Conservation (phyloP, 2,888 invertebrate species). For the Tetropium fuscum region DNA sequence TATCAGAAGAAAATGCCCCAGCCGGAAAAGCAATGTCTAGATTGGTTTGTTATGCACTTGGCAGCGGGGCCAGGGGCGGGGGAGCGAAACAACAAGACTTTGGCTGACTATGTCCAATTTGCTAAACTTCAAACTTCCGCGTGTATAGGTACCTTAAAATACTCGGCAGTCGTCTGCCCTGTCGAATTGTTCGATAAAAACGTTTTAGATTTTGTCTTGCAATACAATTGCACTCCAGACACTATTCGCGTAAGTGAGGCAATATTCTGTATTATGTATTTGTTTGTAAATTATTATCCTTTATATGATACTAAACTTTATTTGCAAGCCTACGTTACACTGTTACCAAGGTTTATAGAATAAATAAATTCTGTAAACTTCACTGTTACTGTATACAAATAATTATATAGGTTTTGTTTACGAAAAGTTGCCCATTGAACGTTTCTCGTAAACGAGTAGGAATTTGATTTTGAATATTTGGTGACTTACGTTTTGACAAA, state of each 20-base stretch:
- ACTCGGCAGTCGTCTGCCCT: constrained; percentile 21
- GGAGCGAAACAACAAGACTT: constrained; percentile 31
- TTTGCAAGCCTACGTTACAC: too few species aligned
- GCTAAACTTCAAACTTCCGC: constrained; percentile 34
- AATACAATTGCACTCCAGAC: constrained; percentile 5
- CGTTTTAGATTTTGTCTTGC: constrained; percentile 19
- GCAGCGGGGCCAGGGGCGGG: constrained; percentile 34
- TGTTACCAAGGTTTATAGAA: too few species aligned
- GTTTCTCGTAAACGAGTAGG: too few species aligned
- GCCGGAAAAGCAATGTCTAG: constrained; percentile 43
- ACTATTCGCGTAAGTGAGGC: not conserved
- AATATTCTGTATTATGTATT: too few species aligned
- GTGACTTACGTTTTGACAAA: too few species aligned
- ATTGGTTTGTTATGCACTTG: constrained; percentile 49
- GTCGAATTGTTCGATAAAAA: constrained; percentile 18
- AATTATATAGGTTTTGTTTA: too few species aligned
- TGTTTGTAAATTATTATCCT: too few species aligned
- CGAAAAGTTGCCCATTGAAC: too few species aligned
- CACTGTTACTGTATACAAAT: too few species aligned
- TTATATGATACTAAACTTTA: too few species aligned
- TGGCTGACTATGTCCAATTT: constrained; percentile 45
- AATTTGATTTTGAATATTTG: too few species aligned
- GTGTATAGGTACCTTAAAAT: constrained; percentile 37
- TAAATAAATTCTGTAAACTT: too few species aligned
- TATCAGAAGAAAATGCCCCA: constrained; percentile 48